phyloP scores from a whole-genome alignment of 2,888 invertebrate species.

The Endotricha flammealis region DNA sequence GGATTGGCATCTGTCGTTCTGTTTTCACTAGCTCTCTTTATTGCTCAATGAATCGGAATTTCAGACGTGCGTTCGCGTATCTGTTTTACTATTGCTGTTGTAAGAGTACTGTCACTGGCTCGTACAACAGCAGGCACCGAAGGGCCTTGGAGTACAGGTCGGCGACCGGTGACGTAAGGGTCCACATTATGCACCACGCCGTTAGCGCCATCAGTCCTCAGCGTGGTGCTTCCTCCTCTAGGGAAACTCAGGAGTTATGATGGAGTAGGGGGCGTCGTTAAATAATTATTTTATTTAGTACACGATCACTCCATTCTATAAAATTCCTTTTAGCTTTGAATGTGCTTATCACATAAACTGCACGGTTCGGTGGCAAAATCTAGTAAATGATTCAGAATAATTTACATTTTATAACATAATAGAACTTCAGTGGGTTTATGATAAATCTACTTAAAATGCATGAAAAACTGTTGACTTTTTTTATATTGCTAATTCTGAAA shows the following conservation, averaged over 20 bases:
- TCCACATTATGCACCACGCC: constrained; percentile 81
- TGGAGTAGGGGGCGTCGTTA: constrained; percentile 1
- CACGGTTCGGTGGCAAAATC: too few relatives aligned
- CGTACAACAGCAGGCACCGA: constrained; percentile 80
- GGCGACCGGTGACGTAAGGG: constrained; percentile 81
- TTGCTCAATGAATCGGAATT: constrained; percentile 81
- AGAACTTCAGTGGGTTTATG: too few relatives aligned
- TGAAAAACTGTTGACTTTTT: too few relatives aligned
- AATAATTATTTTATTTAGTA: neutral
- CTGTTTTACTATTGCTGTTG: constrained; percentile 89
- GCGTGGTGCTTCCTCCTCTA: constrained; percentile 31
- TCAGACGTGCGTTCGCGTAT: constrained; percentile 84
- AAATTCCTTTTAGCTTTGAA: too few relatives aligned
- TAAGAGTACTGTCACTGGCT: constrained; percentile 81
- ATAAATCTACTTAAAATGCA: too few relatives aligned
- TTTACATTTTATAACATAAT: too few relatives aligned
- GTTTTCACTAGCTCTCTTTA: constrained; percentile 81
- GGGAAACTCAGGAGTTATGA: constrained; percentile 36
- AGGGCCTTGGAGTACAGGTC: constrained; percentile 44
- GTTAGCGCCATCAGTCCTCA: constrained; percentile 59
- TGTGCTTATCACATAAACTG: too few relatives aligned
- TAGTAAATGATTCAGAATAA: too few relatives aligned
- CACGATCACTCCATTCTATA: too few relatives aligned
- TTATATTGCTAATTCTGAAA: too few relatives aligned
- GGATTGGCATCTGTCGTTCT: constrained; percentile 84